These are phyloP conservation scores for Novumbra hubbsi DNA, from an alignment of 2,797 vertebrate genomes.

Conservation along the genomic window DNA sequence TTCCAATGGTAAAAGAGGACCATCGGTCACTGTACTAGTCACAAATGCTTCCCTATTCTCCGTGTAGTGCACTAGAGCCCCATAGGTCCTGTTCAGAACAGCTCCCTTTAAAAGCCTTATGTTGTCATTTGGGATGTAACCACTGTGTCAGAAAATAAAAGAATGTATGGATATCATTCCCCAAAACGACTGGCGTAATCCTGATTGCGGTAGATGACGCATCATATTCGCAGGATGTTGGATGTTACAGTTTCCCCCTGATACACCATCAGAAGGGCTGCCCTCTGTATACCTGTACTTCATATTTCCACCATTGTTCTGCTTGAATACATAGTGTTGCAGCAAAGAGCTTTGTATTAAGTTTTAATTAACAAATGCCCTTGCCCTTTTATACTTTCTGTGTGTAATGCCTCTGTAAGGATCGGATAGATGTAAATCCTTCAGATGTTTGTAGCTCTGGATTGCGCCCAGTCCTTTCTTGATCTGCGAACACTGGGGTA, in stretches of 20 bases:
- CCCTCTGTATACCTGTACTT: conserved; percentile 11
- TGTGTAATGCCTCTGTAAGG: neutral
- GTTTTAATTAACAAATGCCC: neutral
- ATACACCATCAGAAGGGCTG: conserved; percentile 22
- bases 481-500: too few relatives aligned
- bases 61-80: neutral
- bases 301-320: neutral
- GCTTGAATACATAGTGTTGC: neutral
- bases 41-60: neutral
- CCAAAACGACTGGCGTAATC: conserved; percentile 48
- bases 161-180: conserved; percentile 60
- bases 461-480: too few relatives aligned
- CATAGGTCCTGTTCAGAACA: neutral
- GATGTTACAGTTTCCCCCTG: conserved; percentile 17
- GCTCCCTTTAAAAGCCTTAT: neutral
- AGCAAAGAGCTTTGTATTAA: neutral
- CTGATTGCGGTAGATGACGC: conserved; percentile 37
- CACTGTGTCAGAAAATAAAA: conserved; percentile 66
- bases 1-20: conserved; percentile 62
- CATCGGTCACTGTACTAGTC: conserved; percentile 65
- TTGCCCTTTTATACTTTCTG: neutral
- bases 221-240: conserved; percentile 33
- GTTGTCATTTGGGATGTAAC: neutral
- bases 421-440: neutral
- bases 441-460: too few relatives aligned